Evolutionary conservation across 2,797 vertebrate genomes (phyloP).

Genomic region (Heliangelus exortis): DNA sequence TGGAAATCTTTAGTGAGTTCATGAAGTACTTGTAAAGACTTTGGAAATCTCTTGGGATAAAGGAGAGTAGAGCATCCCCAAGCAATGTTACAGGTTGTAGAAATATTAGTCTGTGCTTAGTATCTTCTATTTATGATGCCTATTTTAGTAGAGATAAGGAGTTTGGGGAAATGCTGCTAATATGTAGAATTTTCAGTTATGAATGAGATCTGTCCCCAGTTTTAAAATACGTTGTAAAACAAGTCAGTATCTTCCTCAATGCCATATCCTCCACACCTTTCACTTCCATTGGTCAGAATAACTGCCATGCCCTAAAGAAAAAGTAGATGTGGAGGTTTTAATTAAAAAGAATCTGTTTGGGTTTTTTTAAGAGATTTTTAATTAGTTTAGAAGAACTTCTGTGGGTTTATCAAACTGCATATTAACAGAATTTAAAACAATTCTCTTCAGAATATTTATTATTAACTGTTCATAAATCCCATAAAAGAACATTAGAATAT

Average conservation of each 20-base stretch:
- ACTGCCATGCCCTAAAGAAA: not conserved
- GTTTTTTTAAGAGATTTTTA: not conserved
- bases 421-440: not conserved
- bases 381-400: not conserved
- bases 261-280: accelerated
- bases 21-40: not conserved
- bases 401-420: not conserved
- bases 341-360: not conserved
- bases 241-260: not conserved
- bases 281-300: not conserved
- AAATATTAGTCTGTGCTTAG: not conserved
- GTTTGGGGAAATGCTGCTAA: not conserved
- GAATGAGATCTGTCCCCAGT: not conserved
- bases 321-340: not conserved
- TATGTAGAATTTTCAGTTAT: not conserved
- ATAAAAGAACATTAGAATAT: not conserved
- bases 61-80: not conserved
- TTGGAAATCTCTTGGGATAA: not conserved
- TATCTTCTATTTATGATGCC: not conserved
- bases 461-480: not conserved
- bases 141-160: not conserved
- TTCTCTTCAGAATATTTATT: not conserved
- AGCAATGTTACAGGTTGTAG: not conserved
- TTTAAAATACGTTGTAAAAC: not conserved
- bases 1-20: not conserved